phyloP scores from a whole-genome alignment of 2,113 vertebrate species.

The Dicaeum eximium region DNA sequence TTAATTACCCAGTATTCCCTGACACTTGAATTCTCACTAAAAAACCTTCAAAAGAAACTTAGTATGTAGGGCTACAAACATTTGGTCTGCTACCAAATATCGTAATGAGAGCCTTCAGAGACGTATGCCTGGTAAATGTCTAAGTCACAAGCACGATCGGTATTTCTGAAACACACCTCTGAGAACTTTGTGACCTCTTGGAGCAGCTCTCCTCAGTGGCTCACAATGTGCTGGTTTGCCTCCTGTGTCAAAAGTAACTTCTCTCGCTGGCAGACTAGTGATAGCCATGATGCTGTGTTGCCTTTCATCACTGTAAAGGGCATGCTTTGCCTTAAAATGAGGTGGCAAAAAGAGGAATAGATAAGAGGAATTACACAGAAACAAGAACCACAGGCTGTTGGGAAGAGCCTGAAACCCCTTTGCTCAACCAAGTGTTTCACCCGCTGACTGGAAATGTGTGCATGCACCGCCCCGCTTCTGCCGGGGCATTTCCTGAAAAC shows the following conservation, averaged over 20 bases:
- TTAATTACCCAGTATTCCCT: not conserved
- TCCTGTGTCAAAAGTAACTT: not conserved
- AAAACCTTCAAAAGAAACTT: not conserved
- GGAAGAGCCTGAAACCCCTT: not conserved
- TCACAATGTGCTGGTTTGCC: not conserved
- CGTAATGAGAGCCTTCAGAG: not conserved
- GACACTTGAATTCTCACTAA: not conserved
- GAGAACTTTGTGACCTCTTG: not conserved
- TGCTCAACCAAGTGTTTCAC: not conserved
- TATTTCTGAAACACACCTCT: not conserved
- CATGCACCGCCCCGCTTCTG: rapidly evolving
- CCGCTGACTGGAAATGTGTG: not conserved
- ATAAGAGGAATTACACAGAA: not conserved
- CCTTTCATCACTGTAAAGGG: not conserved
- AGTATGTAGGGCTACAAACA: not conserved
- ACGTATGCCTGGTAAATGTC: not conserved
- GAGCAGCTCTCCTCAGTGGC: not conserved
- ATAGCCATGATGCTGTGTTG: not conserved
- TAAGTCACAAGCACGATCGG: rapidly evolving
- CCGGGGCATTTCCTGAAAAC: not conserved
- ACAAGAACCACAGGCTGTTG: not conserved
- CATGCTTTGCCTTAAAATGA: not conserved
- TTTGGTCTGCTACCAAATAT: not conserved
- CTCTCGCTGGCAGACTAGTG: not conserved
- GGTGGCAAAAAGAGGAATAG: not conserved